These are phyloP conservation scores for Drosophila mulleri DNA, from an alignment of 2,888 invertebrate species.

Conservation along the genomic window DNA sequence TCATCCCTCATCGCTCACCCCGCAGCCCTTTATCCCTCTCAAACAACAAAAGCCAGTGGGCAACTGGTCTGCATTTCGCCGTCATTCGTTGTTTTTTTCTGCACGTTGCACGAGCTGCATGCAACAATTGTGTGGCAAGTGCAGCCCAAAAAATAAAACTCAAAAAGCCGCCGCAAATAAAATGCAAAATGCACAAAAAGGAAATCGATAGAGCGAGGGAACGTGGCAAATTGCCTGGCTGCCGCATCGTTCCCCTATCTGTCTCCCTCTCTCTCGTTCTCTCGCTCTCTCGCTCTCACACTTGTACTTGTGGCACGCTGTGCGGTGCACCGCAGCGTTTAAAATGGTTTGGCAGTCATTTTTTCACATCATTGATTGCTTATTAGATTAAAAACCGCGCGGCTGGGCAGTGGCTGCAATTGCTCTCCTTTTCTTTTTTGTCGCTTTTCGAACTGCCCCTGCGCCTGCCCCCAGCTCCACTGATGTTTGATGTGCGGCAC, in stretches of 20 bases:
- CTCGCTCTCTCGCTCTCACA: background rate
- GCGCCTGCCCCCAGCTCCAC: background rate
- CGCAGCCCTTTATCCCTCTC: background rate
- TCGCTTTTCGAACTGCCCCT: conserved; percentile 11
- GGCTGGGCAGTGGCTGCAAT: conserved; percentile 47
- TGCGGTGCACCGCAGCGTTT: conserved; percentile 74
- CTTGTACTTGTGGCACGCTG: conserved; percentile 6
- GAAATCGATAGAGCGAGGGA: conserved; percentile 7
- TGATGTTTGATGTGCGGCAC: conserved; percentile 60
- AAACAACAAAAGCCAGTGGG: conserved; percentile 23
- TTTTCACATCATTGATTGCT: conserved; percentile 82
- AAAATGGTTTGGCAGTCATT: conserved; percentile 80
- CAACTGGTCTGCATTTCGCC: conserved; percentile 32
- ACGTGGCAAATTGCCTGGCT: conserved; percentile 30
- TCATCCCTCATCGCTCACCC: background rate
- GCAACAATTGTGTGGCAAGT: conserved; percentile 70
- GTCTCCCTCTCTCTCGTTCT: background rate
- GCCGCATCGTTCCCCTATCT: background rate
- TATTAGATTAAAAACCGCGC: conserved; percentile 78
- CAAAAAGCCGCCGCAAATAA: conserved; percentile 27
- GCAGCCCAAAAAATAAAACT: conserved; percentile 31
- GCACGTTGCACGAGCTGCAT: conserved; percentile 53
- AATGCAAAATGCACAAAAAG: conserved; percentile 50
- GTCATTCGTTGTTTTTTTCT: conserved; percentile 26
- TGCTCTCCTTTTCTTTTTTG: conserved; percentile 31